Evolutionary conservation across 2,797 vertebrate species (phyloP), one percentile per base, ranked within the genome.

Genomic region (Melanotaenia parkinsoni): DNA sequence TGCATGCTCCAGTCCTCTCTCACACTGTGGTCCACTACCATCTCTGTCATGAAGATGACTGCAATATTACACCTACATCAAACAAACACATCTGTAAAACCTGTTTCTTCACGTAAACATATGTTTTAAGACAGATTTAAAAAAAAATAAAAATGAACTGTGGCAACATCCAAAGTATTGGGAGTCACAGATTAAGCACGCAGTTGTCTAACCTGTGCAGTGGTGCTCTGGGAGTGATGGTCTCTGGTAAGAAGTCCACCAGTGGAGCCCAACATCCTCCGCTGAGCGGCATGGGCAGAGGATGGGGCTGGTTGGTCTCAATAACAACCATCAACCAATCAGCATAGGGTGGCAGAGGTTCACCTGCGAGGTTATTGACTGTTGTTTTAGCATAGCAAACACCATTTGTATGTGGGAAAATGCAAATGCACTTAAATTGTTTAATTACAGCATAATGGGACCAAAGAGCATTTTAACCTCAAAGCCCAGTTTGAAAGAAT

Each of bases 1-100:
- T 99, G 98, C 71, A 98, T 93, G n/a, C 96, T 96, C 98, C 98
- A 99, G 75, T 99, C 98, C 86, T 98, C 98, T 86, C 96, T 95
- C 74, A 99, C 97, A 59, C 97, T 97, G 90, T 99, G 98, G 88
- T 99, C 98, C 84, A 98, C 98, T 32, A 99, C 97, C 97, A 99
- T 97, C 91, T 99, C 98, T 0, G 98, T 97, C 97, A 99, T 98
- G 89, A 99, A 98, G 88, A 99, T 98, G 65, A 99, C 96, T 9
- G 97, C 98, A 72, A 99, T 97, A 70, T 99, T 99, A 88, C 97
- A 99, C 93, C 98, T 99, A 72, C 5, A 73, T 43, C 3, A 74
- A 67, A 74, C n/a, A 72, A 45, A 32, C 28, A 32, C 54, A 20
- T 30, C 2, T 56, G 5, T 67, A 26, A 78, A 72, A 3, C 3